phyloP scores from a whole-genome alignment of 1,140 invertebrate genomes.

The Saccostrea echinata region DNA sequence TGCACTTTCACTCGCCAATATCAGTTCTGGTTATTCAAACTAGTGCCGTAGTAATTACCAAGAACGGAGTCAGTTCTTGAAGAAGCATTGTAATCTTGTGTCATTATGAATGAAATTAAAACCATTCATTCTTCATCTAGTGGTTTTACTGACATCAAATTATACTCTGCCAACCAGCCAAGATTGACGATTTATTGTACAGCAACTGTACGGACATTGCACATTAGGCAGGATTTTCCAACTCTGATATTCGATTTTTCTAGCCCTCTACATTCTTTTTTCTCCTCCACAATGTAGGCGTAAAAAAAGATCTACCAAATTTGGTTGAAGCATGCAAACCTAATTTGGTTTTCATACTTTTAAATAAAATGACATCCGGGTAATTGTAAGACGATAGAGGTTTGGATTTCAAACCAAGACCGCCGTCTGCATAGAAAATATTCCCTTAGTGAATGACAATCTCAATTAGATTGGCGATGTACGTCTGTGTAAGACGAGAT shows the following conservation, averaged over 20 bases:
- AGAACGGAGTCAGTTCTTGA: not conserved
- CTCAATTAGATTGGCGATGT: slow-evolving; percentile 20
- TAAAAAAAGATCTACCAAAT: not conserved
- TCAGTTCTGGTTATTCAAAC: slow-evolving; percentile 1
- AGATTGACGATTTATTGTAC: slow-evolving; percentile 1
- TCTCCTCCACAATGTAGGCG: not conserved
- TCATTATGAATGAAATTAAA: slow-evolving; percentile 40
- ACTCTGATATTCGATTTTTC: not conserved
- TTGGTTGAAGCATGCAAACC: not conserved
- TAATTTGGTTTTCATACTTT: not conserved
- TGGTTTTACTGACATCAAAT: slow-evolving; percentile 35
- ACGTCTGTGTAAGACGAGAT: not conserved
- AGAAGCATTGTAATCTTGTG: slow-evolving; percentile 18
- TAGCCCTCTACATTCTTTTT: not conserved
- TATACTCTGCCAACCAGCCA: not conserved
- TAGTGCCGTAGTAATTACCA: not conserved
- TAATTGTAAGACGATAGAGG: not conserved
- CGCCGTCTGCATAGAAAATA: slow-evolving; percentile 4
- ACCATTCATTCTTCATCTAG: slow-evolving; percentile 28
- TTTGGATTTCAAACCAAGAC: not conserved
- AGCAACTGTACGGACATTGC: not conserved
- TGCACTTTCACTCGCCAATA: slow-evolving; percentile 3
- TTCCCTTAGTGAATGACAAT: not conserved
- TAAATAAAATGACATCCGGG: not conserved
- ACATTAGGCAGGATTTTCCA: not conserved